These are phyloP conservation scores for Xenus cinereus DNA, from an alignment of 2,113 vertebrate genomes.

Conservation along the genomic window DNA sequence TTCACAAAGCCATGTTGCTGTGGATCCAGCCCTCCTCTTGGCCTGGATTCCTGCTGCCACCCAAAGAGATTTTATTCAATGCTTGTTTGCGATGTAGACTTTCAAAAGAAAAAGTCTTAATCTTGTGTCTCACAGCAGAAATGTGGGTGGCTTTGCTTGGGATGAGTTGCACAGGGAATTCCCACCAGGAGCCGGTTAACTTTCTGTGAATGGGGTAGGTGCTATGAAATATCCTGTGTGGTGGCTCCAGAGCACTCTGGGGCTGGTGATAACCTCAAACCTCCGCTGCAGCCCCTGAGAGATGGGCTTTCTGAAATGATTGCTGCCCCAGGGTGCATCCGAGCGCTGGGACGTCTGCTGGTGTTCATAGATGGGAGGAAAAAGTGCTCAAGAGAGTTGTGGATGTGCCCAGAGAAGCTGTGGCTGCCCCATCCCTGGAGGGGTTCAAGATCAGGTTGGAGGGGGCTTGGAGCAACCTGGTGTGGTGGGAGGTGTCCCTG, in stretches of 20 bases:
- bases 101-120: too few relatives aligned
- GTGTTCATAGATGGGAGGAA: fast-evolving
- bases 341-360: fast-evolving
- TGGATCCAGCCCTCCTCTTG: background rate
- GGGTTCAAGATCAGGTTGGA: background rate
- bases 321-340: background rate
- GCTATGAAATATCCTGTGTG: fast-evolving
- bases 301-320: background rate
- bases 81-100: fast-evolving
- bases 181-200: fast-evolving
- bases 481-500: background rate
- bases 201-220: background rate
- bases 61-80: fast-evolving
- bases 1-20: fast-evolving
- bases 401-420: background rate
- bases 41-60: background rate
- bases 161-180: background rate
- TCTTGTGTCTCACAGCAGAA: background rate
- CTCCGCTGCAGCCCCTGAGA: background rate
- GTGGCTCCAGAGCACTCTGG: background rate
- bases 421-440: background rate
- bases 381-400: background rate
- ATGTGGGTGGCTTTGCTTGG: fast-evolving
- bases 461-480: background rate
- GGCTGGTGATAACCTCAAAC: background rate